Percentiles rank a stretch among this genome's conserved stretches.
Conservation (phyloP, 2,113 vertebrate genomes). For the Percina caprodes region DNA sequence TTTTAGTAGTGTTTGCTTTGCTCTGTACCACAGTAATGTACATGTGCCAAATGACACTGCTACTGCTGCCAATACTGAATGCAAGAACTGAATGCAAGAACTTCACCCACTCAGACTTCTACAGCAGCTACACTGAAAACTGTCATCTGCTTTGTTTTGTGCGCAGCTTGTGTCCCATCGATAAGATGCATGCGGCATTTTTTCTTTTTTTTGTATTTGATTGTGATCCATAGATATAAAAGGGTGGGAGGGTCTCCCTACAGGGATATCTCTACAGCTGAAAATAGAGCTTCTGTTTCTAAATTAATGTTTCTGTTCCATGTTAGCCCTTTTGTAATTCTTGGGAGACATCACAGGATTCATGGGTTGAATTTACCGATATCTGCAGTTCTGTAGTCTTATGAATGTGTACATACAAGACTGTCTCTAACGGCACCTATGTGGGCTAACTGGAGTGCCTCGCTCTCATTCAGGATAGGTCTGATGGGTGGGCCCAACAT, state of each 20-base stretch:
- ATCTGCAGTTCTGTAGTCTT: conserved; percentile 65
- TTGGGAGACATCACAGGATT: conserved; percentile 36
- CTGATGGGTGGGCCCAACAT: conserved; percentile 41
- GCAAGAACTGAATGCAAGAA: conserved; percentile 49
- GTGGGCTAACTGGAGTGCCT: conserved; percentile 78
- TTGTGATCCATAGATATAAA: conserved; percentile 36
- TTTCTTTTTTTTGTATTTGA: conserved; percentile 23
- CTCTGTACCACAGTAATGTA: conserved; percentile 57
- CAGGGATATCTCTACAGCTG: background rate
- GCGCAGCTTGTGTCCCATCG: conserved; percentile 30
- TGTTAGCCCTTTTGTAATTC: conserved; percentile 26
- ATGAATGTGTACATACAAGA: conserved; percentile 79
- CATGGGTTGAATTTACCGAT: conserved; percentile 28
- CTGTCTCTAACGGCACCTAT: conserved; percentile 57
- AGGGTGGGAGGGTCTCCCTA: background rate
- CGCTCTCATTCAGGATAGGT: conserved; percentile 58
- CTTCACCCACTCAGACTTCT: conserved; percentile 19
- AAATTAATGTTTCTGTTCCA: conserved; percentile 21
- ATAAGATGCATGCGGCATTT: conserved; percentile 34
- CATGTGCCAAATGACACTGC: conserved; percentile 74
- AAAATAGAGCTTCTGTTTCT: conserved; percentile 15
- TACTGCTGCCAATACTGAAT: conserved; percentile 51
- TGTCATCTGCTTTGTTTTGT: conserved; percentile 37
- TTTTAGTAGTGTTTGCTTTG: conserved; percentile 64
- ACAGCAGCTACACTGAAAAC: conserved; percentile 41